Evolutionary conservation across 2,888 invertebrate genomes (phyloP), one percentile per base, ranked within the genome.

Genomic region (Lacanobia oleracea): DNA sequence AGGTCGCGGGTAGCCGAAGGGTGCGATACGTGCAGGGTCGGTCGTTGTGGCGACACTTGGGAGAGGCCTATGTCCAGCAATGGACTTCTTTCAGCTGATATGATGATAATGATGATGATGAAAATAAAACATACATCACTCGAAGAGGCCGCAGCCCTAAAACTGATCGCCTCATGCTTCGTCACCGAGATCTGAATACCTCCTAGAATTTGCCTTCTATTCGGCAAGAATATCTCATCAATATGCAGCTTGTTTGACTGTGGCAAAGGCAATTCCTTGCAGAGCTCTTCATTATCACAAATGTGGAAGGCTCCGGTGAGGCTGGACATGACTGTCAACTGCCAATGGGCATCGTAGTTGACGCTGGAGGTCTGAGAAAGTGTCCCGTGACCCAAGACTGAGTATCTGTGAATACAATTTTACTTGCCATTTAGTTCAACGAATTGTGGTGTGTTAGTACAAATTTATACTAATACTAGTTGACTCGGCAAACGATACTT

Each of bases 191-290:
- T 84, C 45, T 92, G 89, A 1, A 96, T 87, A 0, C 94, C 94
- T 12, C 95, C 94, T 8, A 95, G 79, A n/a, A 95, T 94, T 54
- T 95, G 92, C 40, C 92, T 91, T 67, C 93, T 88, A 60, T 96
- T 96, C 0, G 96, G 95, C 56, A 95, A 79, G 67, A 92, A 96
- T 0, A 95, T 91, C 72, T 95, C 95, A 4, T 94, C 94, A 3
- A 94, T 65, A 56, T 92, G 94, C 37, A 94, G 51, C 75, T 95
- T 96, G 1, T 62, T 74, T 0, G 93, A 84, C 0, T 88, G 71
- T 0, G 87, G 86, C 1, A 95, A 71, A 4, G 88, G 82, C 1
- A 82, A 12, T 51, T 92, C 92, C 0, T 83, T 90, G 81, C 95
- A 95, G 1, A 50, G 23, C 0, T 89, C 88, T 0, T 92, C 91